Evolutionary conservation across 2,797 vertebrate genomes (phyloP), one percentile per base, ranked within the genome.

Genomic region (Hephaestus fuliginosus): DNA sequence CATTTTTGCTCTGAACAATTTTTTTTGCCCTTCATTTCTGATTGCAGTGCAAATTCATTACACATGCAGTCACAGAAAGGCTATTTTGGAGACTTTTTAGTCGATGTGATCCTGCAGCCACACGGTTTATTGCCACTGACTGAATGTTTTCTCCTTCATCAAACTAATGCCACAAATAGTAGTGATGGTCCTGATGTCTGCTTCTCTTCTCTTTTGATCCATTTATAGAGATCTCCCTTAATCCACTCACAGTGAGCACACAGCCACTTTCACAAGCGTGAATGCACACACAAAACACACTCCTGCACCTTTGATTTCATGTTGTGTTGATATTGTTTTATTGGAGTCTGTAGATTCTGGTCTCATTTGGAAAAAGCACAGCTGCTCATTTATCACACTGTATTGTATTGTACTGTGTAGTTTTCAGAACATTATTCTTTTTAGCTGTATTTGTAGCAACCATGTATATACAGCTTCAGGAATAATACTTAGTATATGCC

Each of bases 141-240:
- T 60, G 28, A 76, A 77, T 10, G 64, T 12, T 51, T 36, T 67
- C 39, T 80, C 43, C 25, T 70, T 53, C 62, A 39, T 58, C 7
- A 70, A 56, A 75, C 30, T 70, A 76, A 79, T 75, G 44, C 22
- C 60, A 41, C 43, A 69, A 56, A 86, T 28, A 28, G 70, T 68
- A 72, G 10, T 39, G 36, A 41, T 25, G 51, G 86, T 76, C 76
- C 41, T 80, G 20, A 76, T 77, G 25, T 66, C 46, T 83, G 61
- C 48, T 63, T 79, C 39, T 73, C 49, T 56, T 81, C 18, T 74
- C 22, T 63, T 78, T 80, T 78, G 56, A 88, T 88, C 83, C 70
- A 55, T 84, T 90, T 88, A 82, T 82, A 80, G 52, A 83, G 69
- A 75, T 75, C 75, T 75, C 17, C 49, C 60, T 61, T 76, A 74